These are phyloP conservation scores for Mormoops blainvillei DNA, from an alignment of 2,113 vertebrate species.

Conservation along the genomic window DNA sequence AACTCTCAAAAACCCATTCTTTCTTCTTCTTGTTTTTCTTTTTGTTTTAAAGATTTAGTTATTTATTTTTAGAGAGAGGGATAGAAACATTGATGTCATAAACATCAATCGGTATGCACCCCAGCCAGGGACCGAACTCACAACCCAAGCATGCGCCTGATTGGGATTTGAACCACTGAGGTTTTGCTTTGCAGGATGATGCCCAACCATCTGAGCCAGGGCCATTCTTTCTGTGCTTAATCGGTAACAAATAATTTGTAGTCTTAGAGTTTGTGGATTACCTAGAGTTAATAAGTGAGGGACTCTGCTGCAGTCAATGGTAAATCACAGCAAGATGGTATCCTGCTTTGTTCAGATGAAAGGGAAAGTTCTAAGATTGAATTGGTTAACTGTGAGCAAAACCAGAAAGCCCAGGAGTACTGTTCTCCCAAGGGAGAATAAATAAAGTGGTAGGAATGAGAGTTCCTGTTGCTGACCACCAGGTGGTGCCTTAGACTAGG, in stretches of 20 bases:
- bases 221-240: not conserved
- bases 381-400: not conserved
- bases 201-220: no score
- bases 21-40: not conserved
- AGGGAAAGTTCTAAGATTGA: not conserved
- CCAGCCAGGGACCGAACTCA: no score
- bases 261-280: not conserved
- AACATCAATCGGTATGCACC: no score
- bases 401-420: not conserved
- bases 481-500: slow-evolving; percentile 36
- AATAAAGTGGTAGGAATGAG: not conserved
- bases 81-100: no score
- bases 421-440: not conserved
- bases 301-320: not conserved
- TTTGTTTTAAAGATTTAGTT: no score
- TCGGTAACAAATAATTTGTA: not conserved
- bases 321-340: not conserved
- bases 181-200: no score
- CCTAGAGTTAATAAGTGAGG: not conserved
- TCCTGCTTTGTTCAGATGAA: not conserved
- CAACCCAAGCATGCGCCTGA: no score
- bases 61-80: no score
- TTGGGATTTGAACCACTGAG: no score
- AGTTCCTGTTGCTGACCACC: slow-evolving; percentile 34
- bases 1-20: not conserved